Percentiles rank a stretch among this genome's conserved stretches.
phyloP scores from a whole-genome alignment of 2,797 vertebrate species.

The Sebastes steindachneri region DNA sequence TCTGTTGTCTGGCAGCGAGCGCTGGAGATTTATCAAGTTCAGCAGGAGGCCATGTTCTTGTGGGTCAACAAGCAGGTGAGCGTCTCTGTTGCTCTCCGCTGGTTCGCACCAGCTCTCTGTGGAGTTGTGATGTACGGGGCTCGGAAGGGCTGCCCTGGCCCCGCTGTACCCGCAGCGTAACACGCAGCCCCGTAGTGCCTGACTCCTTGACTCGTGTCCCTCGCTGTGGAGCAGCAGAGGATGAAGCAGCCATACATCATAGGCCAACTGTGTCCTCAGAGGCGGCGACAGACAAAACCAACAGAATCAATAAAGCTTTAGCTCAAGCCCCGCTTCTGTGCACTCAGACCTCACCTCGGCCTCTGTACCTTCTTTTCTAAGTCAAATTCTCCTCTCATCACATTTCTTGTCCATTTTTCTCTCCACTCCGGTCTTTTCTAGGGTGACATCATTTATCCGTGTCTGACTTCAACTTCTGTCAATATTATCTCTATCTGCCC shows the following conservation, averaged over 20 bases:
- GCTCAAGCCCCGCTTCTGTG: slow-evolving; percentile 59
- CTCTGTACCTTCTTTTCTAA: slow-evolving; percentile 45
- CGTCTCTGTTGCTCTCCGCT: slow-evolving; percentile 15
- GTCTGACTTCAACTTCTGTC: slow-evolving; percentile 69
- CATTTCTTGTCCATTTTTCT: slow-evolving; percentile 36
- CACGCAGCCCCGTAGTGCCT: slow-evolving; percentile 54
- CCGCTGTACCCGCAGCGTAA: slow-evolving; percentile 45
- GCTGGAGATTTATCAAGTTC: slow-evolving; percentile 43
- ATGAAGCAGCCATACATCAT: slow-evolving; percentile 75
- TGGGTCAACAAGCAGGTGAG: slow-evolving; percentile 58
- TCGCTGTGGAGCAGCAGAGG: slow-evolving; percentile 37
- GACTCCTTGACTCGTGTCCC: slow-evolving; percentile 66
- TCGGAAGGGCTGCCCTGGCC: slow-evolving; percentile 35
- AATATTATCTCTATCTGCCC: slow-evolving; percentile 73
- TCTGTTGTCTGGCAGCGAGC: slow-evolving; percentile 28
- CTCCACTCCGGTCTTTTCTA: slow-evolving; percentile 39
- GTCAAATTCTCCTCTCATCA: slow-evolving; percentile 30
- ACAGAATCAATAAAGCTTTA: slow-evolving; percentile 75
- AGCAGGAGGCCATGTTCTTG: slow-evolving; percentile 21
- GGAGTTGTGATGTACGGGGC: slow-evolving; percentile 53
- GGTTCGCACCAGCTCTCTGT: slow-evolving; percentile 41
- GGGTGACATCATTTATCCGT: slow-evolving; percentile 63
- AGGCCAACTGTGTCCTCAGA: slow-evolving; percentile 70
- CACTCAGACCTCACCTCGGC: slow-evolving; percentile 41
- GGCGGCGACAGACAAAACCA: slow-evolving; percentile 70